Percentiles rank a stretch among this genome's conserved stretches.
phyloP scores from a whole-genome alignment of 2,888 invertebrate species.

The Geophilus truncorum region DNA sequence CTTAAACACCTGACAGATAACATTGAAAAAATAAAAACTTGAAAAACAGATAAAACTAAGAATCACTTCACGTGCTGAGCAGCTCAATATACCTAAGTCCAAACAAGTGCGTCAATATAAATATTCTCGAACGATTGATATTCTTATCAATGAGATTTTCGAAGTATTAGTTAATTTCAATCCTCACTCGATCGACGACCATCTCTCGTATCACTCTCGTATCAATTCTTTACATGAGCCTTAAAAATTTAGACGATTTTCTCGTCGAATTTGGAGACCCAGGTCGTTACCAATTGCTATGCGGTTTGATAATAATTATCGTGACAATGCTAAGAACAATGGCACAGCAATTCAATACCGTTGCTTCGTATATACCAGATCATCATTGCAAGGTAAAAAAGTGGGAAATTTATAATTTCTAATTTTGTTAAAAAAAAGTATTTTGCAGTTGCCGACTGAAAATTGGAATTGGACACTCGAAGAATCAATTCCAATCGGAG shows the following conservation, averaged over 20 bases:
- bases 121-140: no score
- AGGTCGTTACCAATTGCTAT: neutral
- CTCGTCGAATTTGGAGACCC: neutral
- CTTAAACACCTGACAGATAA: no score
- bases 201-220: no score
- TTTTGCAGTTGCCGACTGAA: neutral
- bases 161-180: no score
- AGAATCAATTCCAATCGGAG: neutral
- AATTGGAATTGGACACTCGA: neutral
- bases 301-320: neutral
- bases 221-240: neutral
- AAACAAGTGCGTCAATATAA: no score
- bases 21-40: no score
- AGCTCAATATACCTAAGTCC: no score
- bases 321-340: neutral
- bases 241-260: neutral
- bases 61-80: no score
- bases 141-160: no score
- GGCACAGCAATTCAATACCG: neutral
- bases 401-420: neutral
- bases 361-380: neutral
- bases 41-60: no score
- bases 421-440: neutral
- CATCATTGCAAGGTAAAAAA: constrained; percentile 17
- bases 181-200: no score